Evolutionary conservation across 1,140 invertebrate species (phyloP).

Genomic region (Popillia japonica): DNA sequence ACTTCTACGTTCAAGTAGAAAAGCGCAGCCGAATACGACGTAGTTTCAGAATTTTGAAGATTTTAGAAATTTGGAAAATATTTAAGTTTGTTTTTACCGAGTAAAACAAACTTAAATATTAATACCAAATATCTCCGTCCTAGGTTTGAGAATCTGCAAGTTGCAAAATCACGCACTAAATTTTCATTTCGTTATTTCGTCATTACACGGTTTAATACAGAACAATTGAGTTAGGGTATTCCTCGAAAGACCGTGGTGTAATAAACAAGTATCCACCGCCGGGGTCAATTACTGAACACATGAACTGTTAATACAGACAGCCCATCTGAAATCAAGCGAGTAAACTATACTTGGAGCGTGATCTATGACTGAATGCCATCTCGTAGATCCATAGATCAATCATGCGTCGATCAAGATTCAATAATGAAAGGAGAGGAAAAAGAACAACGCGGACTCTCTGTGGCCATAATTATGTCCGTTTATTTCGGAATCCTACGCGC

Average conservation of each 20-base stretch:
- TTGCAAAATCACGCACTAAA: no score
- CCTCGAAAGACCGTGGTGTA: not conserved
- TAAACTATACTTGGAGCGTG: slow-evolving; percentile 45
- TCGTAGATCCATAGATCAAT: slow-evolving; percentile 55
- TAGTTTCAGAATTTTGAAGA: no score
- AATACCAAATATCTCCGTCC: no score
- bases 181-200: no score
- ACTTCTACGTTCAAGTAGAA: no score
- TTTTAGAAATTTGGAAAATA: no score
- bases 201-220: no score
- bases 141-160: no score
- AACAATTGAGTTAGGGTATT: not conserved
- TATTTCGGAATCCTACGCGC: slow-evolving; percentile 56
- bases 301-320: slow-evolving; percentile 39
- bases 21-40: no score
- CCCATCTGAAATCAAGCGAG: slow-evolving; percentile 39
- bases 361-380: slow-evolving; percentile 55
- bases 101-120: no score
- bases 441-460: slow-evolving; percentile 1
- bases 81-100: no score
- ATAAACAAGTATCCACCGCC: not conserved
- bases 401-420: slow-evolving; percentile 55
- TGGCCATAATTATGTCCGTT: slow-evolving; percentile 52
- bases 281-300: slow-evolving; percentile 39
- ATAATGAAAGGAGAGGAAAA: slow-evolving; percentile 48